Evolutionary conservation across 2,888 invertebrate species (phyloP).

Genomic region (Sphecodes monilicornis): DNA sequence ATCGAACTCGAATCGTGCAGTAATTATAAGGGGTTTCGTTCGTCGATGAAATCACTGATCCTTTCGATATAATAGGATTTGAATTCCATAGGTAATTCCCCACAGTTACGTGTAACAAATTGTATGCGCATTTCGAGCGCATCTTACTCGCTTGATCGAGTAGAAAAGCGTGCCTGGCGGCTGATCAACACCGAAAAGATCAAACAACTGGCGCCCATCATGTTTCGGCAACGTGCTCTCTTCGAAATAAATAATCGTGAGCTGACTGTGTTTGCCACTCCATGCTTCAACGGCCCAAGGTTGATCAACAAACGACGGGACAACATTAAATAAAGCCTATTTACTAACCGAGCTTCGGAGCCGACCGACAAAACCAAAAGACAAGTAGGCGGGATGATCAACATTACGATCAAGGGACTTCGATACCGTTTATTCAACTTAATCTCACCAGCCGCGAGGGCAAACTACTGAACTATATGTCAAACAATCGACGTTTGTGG

Average conservation of each 20-base stretch:
- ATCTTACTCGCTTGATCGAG: too few species aligned
- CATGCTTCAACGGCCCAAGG: not conserved
- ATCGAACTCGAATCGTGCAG: not conserved
- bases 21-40: not conserved
- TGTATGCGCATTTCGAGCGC: too few species aligned
- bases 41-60: not conserved
- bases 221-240: not conserved
- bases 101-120: not conserved
- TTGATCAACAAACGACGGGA: not conserved
- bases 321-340: conserved; percentile 13
- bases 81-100: not conserved
- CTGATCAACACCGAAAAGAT: not conserved
- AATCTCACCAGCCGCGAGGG: not conserved
- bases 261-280: not conserved
- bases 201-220: not conserved
- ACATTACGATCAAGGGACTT: not conserved
- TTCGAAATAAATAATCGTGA: not conserved
- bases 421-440: not conserved
- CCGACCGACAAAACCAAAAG: not conserved
- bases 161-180: not conserved
- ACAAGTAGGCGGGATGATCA: not conserved
- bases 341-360: not conserved
- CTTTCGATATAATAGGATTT: not conserved
- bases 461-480: not conserved
- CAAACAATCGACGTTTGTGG: conserved; percentile 2